Evolutionary conservation across 2,797 vertebrate species (phyloP), one percentile per base, ranked within the genome.

Genomic region (Apodemus agrarius): DNA sequence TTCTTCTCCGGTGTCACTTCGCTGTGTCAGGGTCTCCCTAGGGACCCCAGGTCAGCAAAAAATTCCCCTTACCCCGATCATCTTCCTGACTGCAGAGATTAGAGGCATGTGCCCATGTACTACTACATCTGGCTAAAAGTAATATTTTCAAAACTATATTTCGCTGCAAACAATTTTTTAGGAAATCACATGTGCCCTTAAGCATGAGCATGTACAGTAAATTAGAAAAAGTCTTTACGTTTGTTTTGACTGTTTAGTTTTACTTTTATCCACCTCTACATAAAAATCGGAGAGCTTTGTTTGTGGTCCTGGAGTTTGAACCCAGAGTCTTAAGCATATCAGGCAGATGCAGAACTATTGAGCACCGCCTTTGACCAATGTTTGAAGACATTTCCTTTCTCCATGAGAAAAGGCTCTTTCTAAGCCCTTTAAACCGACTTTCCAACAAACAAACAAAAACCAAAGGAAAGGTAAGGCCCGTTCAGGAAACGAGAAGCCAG

Each of bases 401-500:
- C 80, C 3, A n/a, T 76, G n/a, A 52, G 37, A 67, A 29, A 85
- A 81, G 86, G 26, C 43, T 11, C 31, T 94, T 84, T 34, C 43
- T 40, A 40, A 26, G 43, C 3, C 10, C 63, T 86, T 75, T 89
- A 34, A 92, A 16, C 61, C 72, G 83, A 61, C 40, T 54, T 96
- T 90, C 85, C 90, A 76, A 43, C 9, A 92, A 75, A 12, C 6
- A 90, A 92, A n/a, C 57, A 19, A 57, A 19, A 80, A 26, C 3
- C 5, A 92, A 88, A 76, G 6, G 14, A 72, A 37, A 82, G 22
- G 63, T 34, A 34, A 86, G 61, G 31, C 81, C n/a, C 57, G 34
- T 89, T 89, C 24, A 92, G 85, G 76, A 96, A 88, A 90, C 43
- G 65, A 7, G 69, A 95, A 91, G 75, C 61, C 95, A 69, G 17